These are phyloP conservation scores for Himalopsyche japonica DNA, from an alignment of 2,888 invertebrate species.

Conservation along the genomic window DNA sequence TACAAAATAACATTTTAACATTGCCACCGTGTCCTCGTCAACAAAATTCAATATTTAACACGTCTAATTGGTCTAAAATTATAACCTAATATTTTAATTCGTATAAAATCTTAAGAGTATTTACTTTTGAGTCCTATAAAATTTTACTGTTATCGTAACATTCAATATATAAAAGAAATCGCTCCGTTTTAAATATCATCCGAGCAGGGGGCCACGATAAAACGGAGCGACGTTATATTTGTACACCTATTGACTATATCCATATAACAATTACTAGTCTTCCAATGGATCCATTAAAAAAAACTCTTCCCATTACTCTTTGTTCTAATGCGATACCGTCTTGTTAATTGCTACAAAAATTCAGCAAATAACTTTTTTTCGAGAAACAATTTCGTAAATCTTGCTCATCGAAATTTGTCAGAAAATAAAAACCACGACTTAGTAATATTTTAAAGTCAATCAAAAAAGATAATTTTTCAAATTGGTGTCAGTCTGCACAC, in stretches of 20 bases:
- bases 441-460: no score
- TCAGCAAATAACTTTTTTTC: not conserved
- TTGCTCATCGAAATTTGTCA: not conserved
- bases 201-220: constrained; percentile 15
- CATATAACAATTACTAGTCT: not conserved
- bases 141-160: not conserved
- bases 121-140: constrained; percentile 8
- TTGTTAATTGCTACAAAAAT: not conserved
- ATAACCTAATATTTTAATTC: constrained; percentile 13
- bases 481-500: no score
- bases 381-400: not conserved
- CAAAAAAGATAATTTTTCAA: no score
- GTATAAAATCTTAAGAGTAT: constrained; percentile 25
- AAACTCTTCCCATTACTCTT: not conserved
- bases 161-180: not conserved
- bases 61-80: constrained; percentile 28
- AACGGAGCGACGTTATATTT: not conserved
- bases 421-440: not conserved
- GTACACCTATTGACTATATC: not conserved
- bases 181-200: constrained; percentile 1
- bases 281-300: not conserved
- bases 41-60: not conserved
- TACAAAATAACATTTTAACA: not conserved
- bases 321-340: not conserved
- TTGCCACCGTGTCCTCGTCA: not conserved